A percentile compares a stretch with the other conserved stretches of the same genome.
These are phyloP conservation scores for Lynx canadensis DNA, from an alignment of 2,113 vertebrate genomes.

Conservation along the genomic window DNA sequence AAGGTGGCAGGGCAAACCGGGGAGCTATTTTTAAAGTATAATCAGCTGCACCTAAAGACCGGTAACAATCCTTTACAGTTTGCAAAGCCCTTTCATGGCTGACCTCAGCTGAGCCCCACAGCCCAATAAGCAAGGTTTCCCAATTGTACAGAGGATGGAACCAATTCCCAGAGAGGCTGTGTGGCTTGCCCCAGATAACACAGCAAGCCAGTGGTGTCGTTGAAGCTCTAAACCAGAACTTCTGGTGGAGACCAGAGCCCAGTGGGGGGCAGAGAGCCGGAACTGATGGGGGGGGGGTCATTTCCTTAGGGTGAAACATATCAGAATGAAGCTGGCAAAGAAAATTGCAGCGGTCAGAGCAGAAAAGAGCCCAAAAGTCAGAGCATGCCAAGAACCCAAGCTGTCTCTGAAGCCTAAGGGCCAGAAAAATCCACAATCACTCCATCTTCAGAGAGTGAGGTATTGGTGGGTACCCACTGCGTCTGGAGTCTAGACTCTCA, in stretches of 20 bases:
- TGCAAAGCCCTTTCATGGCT: not conserved
- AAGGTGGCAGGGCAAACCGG: not conserved
- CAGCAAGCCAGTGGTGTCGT: not conserved
- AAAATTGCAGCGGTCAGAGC: not conserved
- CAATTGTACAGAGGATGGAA: not conserved
- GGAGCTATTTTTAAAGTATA: not conserved
- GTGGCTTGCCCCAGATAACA: not conserved
- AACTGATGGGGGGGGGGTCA: not conserved
- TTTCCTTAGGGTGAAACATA: conserved; percentile 22
- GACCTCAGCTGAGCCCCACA: not conserved
- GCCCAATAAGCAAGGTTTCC: not conserved
- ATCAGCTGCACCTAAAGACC: not conserved
- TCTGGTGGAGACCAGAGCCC: not conserved
- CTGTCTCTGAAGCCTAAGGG: not conserved
- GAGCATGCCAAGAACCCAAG: not conserved
- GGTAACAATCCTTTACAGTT: not conserved
- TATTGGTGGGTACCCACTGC: not conserved
- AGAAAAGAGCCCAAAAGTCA: not conserved
- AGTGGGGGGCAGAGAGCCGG: not conserved
- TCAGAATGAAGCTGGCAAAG: not conserved
- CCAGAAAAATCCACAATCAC: not conserved
- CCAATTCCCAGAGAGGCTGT: not conserved
- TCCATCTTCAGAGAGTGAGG: not conserved
- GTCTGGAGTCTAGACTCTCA: not conserved
- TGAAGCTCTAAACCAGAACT: not conserved